These are phyloP conservation scores for Notarius quadriscutis DNA, from an alignment of 2,113 vertebrate species.

Conservation along the genomic window DNA sequence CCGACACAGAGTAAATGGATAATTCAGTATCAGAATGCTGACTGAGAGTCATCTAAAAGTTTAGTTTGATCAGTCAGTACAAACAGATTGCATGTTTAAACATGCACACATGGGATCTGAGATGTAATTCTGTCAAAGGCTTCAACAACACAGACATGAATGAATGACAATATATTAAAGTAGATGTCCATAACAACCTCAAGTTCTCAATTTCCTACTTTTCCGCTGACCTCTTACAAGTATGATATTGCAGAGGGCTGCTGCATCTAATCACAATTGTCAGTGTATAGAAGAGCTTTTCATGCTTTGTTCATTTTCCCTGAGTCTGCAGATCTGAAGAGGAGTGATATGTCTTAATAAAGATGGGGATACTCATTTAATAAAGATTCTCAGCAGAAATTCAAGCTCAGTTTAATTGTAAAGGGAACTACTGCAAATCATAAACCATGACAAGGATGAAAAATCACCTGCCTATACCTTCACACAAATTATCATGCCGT, in stretches of 20 bases:
- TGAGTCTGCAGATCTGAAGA: slow-evolving; percentile 21
- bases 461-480: background rate
- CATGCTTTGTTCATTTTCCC: background rate
- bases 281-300: slow-evolving; percentile 6
- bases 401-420: slow-evolving; percentile 18
- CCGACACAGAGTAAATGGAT: slow-evolving; percentile 35
- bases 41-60: slow-evolving; percentile 29
- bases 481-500: background rate
- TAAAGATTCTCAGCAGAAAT: background rate
- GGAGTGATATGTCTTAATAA: slow-evolving; percentile 27
- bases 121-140: slow-evolving; percentile 22
- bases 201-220: background rate
- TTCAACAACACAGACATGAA: slow-evolving; percentile 7
- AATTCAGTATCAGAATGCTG: slow-evolving; percentile 25
- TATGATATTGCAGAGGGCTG: background rate
- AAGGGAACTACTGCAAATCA: background rate
- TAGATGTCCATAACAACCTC: background rate
- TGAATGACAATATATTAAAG: background rate
- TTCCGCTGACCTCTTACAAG: slow-evolving; percentile 10
- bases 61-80: slow-evolving; percentile 23
- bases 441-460: background rate
- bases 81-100: slow-evolving; percentile 17
- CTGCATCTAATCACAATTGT: background rate
- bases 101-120: background rate
- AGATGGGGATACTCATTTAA: slow-evolving; percentile 1